Conservation (phyloP, 1,140 invertebrate genomes). For the Drosophila watanabei region DNA sequence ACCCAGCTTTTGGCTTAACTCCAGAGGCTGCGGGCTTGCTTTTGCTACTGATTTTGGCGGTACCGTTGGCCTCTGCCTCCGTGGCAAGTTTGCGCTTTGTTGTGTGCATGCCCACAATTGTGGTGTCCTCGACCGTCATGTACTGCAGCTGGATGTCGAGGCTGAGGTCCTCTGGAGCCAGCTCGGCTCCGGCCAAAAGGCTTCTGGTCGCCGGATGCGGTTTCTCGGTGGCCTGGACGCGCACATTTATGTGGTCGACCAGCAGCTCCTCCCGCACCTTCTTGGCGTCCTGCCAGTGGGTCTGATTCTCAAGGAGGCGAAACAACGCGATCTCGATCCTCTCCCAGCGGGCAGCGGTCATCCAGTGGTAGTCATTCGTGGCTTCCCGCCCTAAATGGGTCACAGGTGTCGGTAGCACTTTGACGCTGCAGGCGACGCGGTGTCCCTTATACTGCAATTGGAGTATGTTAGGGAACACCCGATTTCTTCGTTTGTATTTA, state of each 20-base stretch:
- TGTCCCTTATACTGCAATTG: slow-evolving; percentile 45
- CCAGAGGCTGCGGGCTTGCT: not conserved
- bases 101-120: not conserved
- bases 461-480: not conserved
- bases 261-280: slow-evolving; percentile 34
- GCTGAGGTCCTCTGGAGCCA: slow-evolving; percentile 7
- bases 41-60: not conserved
- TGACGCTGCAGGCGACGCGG: slow-evolving; percentile 42
- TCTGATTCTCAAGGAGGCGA: slow-evolving; percentile 30
- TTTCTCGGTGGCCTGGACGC: slow-evolving; percentile 18
- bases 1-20: slow-evolving; percentile 9
- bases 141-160: slow-evolving; percentile 46
- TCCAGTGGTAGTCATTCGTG: slow-evolving; percentile 58
- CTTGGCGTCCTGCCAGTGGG: slow-evolving; percentile 17
- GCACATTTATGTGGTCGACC: slow-evolving; percentile 55
- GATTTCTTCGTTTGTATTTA: not conserved
- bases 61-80: slow-evolving; percentile 7
- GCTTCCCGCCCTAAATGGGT: slow-evolving; percentile 25
- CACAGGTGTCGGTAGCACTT: slow-evolving; percentile 53
- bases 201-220: not conserved
- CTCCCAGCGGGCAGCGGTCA: slow-evolving; percentile 51
- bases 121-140: slow-evolving; percentile 37
- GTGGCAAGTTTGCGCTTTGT: slow-evolving; percentile 26
- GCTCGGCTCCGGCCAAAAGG: slow-evolving; percentile 6
- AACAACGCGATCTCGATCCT: slow-evolving; percentile 42